A percentile compares a stretch with the other conserved stretches of the same genome.
These are phyloP conservation scores for Cladopsammia gracilis DNA, from an alignment of 64 coral and sea anemone genomes.

Conservation along the genomic window DNA sequence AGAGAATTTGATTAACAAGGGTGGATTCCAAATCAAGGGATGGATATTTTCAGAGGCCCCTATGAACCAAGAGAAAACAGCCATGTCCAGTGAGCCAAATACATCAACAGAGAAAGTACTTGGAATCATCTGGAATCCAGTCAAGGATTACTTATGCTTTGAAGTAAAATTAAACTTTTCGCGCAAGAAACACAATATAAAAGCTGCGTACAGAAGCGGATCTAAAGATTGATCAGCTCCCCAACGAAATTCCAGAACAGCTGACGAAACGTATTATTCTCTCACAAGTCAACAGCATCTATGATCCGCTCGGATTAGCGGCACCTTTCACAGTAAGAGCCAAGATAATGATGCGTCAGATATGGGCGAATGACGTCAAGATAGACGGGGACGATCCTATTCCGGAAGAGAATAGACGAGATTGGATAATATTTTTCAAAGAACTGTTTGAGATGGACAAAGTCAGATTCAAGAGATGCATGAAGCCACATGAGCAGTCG, in stretches of 20 bases:
- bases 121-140: slow-evolving; percentile 55
- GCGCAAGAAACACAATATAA: slow-evolving; percentile 21
- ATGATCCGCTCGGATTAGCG: slow-evolving; percentile 43
- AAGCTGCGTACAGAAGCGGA: background rate
- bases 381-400: slow-evolving; percentile 51
- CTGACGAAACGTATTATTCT: slow-evolving; percentile 40
- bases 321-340: slow-evolving; percentile 49
- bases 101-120: slow-evolving; percentile 63
- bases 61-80: slow-evolving; percentile 2
- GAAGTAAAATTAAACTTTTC: slow-evolving; percentile 52
- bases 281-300: slow-evolving; percentile 57
- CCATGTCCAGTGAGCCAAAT: background rate
- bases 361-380: slow-evolving; percentile 30
- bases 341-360: slow-evolving; percentile 59
- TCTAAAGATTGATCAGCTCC: background rate
- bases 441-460: slow-evolving; percentile 54
- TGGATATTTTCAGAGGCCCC: slow-evolving; percentile 7
- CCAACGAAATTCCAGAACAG: background rate
- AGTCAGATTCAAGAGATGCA: slow-evolving; percentile 31
- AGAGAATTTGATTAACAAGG: background rate
- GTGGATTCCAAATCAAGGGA: slow-evolving; percentile 35
- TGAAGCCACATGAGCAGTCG: slow-evolving; percentile 32
- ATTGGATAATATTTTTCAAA: slow-evolving; percentile 47
- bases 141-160: slow-evolving; percentile 47
- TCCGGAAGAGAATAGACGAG: slow-evolving; percentile 9